phyloP scores from a whole-genome alignment of 92 coral and sea anemone species.

The Virgularia gustaviana region DNA sequence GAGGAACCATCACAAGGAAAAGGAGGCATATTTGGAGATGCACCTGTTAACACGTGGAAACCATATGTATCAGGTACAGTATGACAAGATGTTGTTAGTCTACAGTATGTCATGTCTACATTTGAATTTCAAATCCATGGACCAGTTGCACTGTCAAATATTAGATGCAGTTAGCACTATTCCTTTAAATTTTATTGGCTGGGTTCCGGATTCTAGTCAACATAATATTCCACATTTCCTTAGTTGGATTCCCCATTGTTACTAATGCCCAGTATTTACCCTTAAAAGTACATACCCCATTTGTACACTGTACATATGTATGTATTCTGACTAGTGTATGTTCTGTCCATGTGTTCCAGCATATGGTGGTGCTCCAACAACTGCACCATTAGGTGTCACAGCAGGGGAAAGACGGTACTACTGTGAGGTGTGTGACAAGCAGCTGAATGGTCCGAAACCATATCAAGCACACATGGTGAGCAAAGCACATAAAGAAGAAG shows the following conservation, averaged over 20 bases:
- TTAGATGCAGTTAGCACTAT: background rate
- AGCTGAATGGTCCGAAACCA: conserved; percentile 86
- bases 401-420: conserved; percentile 38
- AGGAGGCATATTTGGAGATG: conserved; percentile 38
- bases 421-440: conserved; percentile 83
- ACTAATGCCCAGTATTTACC: background rate
- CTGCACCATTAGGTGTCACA: conserved; percentile 5
- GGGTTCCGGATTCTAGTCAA: too few relatives aligned
- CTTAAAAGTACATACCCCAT: background rate
- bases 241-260: too few relatives aligned
- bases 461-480: conserved; percentile 89
- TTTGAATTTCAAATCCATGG: background rate
- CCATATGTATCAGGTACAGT: conserved; percentile 86
- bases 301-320: background rate
- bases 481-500: conserved; percentile 88
- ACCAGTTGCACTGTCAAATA: background rate
- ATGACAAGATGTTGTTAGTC: background rate
- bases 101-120: background rate
- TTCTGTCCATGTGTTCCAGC: background rate
- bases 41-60: conserved; percentile 58
- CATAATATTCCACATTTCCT: too few relatives aligned
- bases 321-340: background rate
- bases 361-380: conserved; percentile 15
- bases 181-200: too few relatives aligned
- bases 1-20: conserved; percentile 38